A percentile compares a stretch with the other conserved stretches of the same genome.
Evolutionary conservation across 2,888 invertebrate genomes (phyloP).

Genomic region (Sarcophaga rosellei): DNA sequence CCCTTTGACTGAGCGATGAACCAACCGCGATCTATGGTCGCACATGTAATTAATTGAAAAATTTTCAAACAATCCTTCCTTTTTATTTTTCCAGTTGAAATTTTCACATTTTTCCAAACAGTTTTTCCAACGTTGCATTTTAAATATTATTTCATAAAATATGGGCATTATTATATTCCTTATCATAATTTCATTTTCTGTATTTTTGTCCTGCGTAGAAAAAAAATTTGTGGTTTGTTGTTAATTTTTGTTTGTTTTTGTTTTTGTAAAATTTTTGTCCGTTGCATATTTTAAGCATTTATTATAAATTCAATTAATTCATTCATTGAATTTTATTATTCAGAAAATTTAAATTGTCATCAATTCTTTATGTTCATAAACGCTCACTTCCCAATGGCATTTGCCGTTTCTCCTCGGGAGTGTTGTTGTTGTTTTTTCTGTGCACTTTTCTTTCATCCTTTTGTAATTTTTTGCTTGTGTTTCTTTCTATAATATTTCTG

Average conservation of each 20-base stretch:
- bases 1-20: neutral
- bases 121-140: neutral
- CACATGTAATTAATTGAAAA: slow-evolving; percentile 67
- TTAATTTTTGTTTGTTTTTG: neutral
- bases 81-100: slow-evolving; percentile 6
- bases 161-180: neutral
- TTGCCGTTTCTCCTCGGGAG: slow-evolving; percentile 25
- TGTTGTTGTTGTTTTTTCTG: slow-evolving; percentile 26
- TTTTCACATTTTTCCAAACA: slow-evolving; percentile 12
- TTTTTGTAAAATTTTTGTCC: neutral
- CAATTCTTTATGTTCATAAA: slow-evolving; percentile 66
- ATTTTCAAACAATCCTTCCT: slow-evolving; percentile 16
- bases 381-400: slow-evolving; percentile 65
- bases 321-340: slow-evolving; percentile 67
- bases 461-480: slow-evolving; percentile 1
- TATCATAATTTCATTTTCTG: slow-evolving; percentile 50
- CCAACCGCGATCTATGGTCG: slow-evolving; percentile 56
- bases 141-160: neutral
- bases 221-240: neutral
- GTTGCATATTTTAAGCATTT: slow-evolving; percentile 55
- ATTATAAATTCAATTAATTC: slow-evolving; percentile 66
- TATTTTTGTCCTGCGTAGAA: slow-evolving; percentile 29
- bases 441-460: neutral
- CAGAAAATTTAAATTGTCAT: slow-evolving; percentile 68
- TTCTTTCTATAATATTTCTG: slow-evolving; percentile 30